Evolutionary conservation across 1,140 invertebrate genomes (phyloP).

Genomic region (Drosophila aff.): DNA sequence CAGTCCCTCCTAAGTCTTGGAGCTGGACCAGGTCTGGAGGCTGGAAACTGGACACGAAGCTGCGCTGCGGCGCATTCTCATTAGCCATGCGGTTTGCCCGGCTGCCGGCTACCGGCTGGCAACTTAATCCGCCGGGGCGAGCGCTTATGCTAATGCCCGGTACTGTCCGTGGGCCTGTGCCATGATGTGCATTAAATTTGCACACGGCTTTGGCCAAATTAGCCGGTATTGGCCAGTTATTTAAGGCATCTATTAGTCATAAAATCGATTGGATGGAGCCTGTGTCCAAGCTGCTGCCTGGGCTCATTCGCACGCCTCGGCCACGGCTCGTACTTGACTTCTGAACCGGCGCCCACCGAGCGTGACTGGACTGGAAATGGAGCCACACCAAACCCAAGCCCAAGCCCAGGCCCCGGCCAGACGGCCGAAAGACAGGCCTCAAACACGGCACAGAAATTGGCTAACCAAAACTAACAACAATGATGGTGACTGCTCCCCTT

Average conservation of each 20-base stretch:
- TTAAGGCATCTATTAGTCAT: constrained; percentile 81
- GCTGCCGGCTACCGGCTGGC: constrained; percentile 30
- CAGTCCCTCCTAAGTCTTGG: constrained; percentile 16
- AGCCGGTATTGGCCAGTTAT: constrained; percentile 67
- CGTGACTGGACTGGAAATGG: constrained; percentile 74
- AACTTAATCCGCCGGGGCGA: constrained; percentile 60
- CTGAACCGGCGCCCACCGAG: constrained; percentile 80
- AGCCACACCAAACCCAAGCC: constrained; percentile 23
- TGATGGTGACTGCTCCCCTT: constrained; percentile 54
- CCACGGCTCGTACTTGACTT: constrained; percentile 78
- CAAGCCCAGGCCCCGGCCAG: constrained; percentile 12
- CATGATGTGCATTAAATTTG: constrained; percentile 68
- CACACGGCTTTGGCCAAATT: constrained; percentile 72
- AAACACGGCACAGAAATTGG: constrained; percentile 55
- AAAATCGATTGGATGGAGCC: constrained; percentile 46
- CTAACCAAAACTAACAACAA: constrained; percentile 79
- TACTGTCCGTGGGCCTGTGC: constrained; percentile 17
- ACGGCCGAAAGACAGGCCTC: constrained; percentile 55
- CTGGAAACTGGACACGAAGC: constrained; percentile 18
- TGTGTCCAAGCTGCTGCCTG: constrained; percentile 24
- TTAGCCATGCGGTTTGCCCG: constrained; percentile 61
- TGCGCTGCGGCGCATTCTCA: constrained; percentile 52
- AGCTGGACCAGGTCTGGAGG: constrained; percentile 1
- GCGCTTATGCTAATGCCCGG: constrained; percentile 58
- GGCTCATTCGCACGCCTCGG: constrained; percentile 77